A percentile compares a stretch with the other conserved stretches of the same genome.
Evolutionary conservation across 2,797 vertebrate genomes (phyloP).

Genomic region (Capromys pilorides): DNA sequence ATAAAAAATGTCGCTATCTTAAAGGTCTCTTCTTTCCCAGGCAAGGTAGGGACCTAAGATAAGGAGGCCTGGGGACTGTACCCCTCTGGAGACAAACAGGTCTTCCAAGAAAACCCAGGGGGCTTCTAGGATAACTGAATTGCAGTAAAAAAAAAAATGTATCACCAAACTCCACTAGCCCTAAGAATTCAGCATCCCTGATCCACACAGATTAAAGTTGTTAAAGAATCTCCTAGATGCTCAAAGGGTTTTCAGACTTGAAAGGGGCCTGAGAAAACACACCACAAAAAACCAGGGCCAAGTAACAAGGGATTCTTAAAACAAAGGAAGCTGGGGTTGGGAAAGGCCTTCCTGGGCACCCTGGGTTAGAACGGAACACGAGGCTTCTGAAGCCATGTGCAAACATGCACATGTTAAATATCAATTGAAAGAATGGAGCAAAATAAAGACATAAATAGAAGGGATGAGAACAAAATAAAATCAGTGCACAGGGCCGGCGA

Average conservation of each 20-base stretch:
- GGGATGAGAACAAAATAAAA: background rate
- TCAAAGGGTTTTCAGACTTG: slow-evolving; percentile 37
- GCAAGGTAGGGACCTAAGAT: slow-evolving; percentile 7
- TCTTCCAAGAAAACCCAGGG: background rate
- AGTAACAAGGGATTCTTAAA: background rate
- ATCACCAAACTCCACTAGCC: background rate
- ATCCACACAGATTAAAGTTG: background rate
- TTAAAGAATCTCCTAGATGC: background rate
- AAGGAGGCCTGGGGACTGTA: background rate
- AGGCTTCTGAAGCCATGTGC: background rate
- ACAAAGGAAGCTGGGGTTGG: background rate
- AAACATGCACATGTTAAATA: background rate
- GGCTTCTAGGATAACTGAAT: background rate
- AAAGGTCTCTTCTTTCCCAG: background rate
- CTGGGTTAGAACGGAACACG: background rate
- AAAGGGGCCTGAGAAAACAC: slow-evolving; percentile 40
- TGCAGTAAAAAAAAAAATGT: background rate
- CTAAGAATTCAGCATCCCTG: slow-evolving; percentile 9
- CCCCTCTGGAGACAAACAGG: background rate
- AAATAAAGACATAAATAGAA: background rate
- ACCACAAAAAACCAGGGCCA: background rate
- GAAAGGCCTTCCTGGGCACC: background rate
- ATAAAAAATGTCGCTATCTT: background rate
- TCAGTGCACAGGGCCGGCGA: background rate
- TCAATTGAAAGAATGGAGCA: background rate